phyloP scores from a whole-genome alignment of 2,888 invertebrate genomes.

The Hetaerina titia region DNA sequence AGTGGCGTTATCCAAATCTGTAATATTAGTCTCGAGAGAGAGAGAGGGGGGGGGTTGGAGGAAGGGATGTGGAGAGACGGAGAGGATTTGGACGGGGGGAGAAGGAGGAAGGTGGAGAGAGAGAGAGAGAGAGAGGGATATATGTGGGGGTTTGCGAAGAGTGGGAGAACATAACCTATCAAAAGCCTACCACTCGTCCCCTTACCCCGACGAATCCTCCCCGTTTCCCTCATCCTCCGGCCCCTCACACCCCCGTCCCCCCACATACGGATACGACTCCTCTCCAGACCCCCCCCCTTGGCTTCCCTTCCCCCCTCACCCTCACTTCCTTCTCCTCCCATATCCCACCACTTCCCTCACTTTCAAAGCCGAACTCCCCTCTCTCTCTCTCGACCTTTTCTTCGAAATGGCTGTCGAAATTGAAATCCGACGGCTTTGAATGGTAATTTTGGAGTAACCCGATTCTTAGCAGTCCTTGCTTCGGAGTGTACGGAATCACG shows the following conservation, averaged over 20 bases:
- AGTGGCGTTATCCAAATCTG: slow-evolving; percentile 67
- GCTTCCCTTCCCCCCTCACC: too few relatives aligned
- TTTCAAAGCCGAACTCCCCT: not conserved
- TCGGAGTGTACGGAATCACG: slow-evolving; percentile 37
- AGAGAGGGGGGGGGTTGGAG: not conserved
- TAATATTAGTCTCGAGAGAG: slow-evolving; percentile 54
- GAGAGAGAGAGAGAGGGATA: not conserved
- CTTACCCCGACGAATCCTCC: too few relatives aligned
- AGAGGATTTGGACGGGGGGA: not conserved
- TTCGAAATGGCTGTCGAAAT: slow-evolving; percentile 71
- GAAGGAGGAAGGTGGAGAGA: not conserved
- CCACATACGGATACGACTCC: too few relatives aligned
- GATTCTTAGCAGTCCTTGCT: slow-evolving; percentile 70
- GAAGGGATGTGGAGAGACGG: too few relatives aligned
- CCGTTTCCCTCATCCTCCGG: too few relatives aligned
- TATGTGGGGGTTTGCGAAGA: not conserved
- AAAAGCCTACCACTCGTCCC: not conserved
- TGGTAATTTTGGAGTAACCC: slow-evolving; percentile 72
- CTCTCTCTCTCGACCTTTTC: slow-evolving; percentile 33
- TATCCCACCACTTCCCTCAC: not conserved
- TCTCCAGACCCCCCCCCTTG: too few relatives aligned
- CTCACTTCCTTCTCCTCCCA: not conserved
- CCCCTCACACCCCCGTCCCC: too few relatives aligned
- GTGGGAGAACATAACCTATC: slow-evolving; percentile 69
- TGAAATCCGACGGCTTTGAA: slow-evolving; percentile 71